phyloP scores from a whole-genome alignment of 64 coral and sea anemone genomes.

The Astreopora myriophthalma region DNA sequence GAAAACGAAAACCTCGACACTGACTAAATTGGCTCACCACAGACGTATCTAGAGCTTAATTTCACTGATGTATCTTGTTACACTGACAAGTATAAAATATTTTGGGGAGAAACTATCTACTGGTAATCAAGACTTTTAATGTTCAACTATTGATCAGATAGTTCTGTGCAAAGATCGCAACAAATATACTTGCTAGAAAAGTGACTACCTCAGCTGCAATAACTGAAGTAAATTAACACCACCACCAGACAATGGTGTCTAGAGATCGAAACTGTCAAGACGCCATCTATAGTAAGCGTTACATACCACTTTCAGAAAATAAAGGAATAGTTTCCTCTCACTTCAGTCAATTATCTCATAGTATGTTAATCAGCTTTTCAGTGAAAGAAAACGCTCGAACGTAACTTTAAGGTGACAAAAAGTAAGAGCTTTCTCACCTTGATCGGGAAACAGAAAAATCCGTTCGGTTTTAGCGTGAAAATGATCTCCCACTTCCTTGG shows the following conservation, averaged over 20 bases:
- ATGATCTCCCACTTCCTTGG: background rate
- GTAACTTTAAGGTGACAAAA: too few species aligned
- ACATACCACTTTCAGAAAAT: background rate
- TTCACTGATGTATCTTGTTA: background rate
- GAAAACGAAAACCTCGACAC: background rate
- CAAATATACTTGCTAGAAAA: background rate
- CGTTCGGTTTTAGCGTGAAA: background rate
- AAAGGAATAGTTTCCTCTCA: background rate
- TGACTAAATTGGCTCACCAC: background rate
- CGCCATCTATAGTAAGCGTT: too few species aligned
- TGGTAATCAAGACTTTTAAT: background rate
- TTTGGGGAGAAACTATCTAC: background rate
- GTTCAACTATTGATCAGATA: too few species aligned
- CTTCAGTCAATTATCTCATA: background rate
- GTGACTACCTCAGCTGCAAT: background rate
- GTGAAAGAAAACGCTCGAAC: too few species aligned
- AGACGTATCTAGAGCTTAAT: background rate
- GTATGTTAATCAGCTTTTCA: too few species aligned
- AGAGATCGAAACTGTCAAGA: background rate
- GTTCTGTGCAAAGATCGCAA: background rate
- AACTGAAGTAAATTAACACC: background rate
- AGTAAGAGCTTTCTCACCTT: background rate
- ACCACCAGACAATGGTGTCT: background rate
- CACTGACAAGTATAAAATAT: background rate
- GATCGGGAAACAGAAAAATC: slow-evolving; percentile 3